Percentiles rank a stretch among this genome's conserved stretches.
Evolutionary conservation across 2,113 vertebrate genomes (phyloP).

Genomic region (Pelusios castaneus): DNA sequence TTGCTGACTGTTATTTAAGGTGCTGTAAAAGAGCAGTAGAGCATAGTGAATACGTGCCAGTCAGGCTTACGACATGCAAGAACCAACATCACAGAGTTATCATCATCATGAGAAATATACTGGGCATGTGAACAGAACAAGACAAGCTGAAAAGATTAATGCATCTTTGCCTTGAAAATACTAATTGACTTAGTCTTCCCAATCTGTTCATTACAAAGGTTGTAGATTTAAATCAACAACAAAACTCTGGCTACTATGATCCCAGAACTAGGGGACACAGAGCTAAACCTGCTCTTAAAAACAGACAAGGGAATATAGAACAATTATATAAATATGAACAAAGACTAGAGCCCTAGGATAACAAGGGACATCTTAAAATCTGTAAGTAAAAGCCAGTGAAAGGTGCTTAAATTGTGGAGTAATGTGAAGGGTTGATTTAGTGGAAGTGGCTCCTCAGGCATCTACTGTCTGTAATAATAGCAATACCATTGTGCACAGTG

Average conservation of each 20-base stretch:
- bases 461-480: conserved; percentile 23
- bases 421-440: conserved; percentile 57
- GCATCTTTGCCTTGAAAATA: conserved; percentile 55
- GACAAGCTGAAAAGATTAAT: conserved; percentile 52
- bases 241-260: not conserved
- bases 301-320: conserved; percentile 47
- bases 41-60: conserved; percentile 33
- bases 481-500: conserved; percentile 4
- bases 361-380: conserved; percentile 67
- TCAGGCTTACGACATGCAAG: conserved; percentile 33
- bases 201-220: conserved; percentile 54
- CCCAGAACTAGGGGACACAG: not conserved
- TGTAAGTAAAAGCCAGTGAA: conserved; percentile 68
- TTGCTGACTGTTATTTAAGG: conserved; percentile 43
- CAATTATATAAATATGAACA: conserved; percentile 50
- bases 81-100: conserved; percentile 67
- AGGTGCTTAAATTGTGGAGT: conserved; percentile 47
- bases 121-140: conserved; percentile 62
- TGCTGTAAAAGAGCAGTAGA: conserved; percentile 59
- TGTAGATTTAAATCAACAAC: conserved; percentile 37
- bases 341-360: conserved; percentile 49
- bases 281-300: conserved; percentile 7
- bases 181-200: conserved; percentile 48
- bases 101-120: conserved; percentile 58
- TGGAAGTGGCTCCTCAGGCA: conserved; percentile 26